phyloP scores from a whole-genome alignment of 2,113 vertebrate species.

The Cynopterus brachyotis region DNA sequence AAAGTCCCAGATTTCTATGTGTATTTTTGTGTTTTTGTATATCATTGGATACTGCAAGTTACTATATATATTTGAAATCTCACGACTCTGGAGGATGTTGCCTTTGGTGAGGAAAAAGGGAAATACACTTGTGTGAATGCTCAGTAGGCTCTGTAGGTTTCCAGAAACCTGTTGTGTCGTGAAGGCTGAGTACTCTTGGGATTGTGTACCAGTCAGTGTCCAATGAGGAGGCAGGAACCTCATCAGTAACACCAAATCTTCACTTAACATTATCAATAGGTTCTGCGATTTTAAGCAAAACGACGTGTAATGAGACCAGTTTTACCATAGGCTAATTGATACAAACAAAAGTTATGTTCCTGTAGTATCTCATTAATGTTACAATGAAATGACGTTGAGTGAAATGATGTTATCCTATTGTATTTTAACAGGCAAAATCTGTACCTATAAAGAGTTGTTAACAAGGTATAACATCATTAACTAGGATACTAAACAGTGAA shows the following conservation, averaged over 20 bases:
- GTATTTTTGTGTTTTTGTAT: background rate
- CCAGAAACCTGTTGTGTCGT: background rate
- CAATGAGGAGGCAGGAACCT: background rate
- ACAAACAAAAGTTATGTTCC: background rate
- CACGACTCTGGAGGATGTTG: background rate
- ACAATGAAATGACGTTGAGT: background rate
- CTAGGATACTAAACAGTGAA: background rate
- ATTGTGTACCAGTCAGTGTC: background rate
- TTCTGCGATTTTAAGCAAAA: background rate
- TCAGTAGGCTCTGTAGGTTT: background rate
- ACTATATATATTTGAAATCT: background rate
- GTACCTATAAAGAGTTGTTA: background rate
- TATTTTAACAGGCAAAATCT: background rate
- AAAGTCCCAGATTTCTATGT: background rate
- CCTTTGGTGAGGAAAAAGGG: background rate
- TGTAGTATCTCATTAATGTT: background rate
- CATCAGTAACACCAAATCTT: background rate
- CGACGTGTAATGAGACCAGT: background rate
- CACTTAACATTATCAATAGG: background rate
- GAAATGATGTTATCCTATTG: background rate
- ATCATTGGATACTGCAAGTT: background rate
- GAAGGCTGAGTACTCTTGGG: background rate
- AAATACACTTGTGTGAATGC: background rate
- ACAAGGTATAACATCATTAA: background rate
- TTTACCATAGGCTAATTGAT: background rate